These are phyloP conservation scores for Tribolium madens DNA, from an alignment of 1,140 invertebrate species.

Conservation along the genomic window DNA sequence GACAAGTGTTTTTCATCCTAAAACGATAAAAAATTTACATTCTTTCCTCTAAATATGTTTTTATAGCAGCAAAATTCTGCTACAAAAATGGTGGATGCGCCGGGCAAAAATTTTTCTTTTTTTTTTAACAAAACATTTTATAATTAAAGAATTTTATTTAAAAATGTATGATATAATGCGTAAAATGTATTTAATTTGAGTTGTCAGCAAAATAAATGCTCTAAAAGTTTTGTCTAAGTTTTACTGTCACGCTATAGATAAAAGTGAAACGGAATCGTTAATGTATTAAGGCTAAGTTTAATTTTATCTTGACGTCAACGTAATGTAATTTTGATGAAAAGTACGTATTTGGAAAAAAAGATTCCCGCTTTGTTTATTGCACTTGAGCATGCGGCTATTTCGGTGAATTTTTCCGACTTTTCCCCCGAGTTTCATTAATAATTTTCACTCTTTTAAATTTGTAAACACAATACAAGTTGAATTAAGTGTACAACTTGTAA, in stretches of 20 bases:
- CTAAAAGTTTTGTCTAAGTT: conserved; percentile 12
- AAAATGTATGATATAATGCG: conserved; percentile 2
- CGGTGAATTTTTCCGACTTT: neutral
- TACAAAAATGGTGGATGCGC: neutral
- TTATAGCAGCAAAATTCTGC: neutral
- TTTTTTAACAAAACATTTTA: too few relatives aligned
- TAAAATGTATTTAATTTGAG: conserved; percentile 3
- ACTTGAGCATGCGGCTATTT: neutral
- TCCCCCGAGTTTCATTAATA: conserved; percentile 16
- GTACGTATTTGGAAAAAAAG: neutral
- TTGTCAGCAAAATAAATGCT: conserved; percentile 9
- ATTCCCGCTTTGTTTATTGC: neutral
- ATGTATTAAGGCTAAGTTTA: conserved; percentile 26
- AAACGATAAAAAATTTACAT: neutral
- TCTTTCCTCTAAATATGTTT: neutral
- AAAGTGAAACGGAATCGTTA: conserved; percentile 25
- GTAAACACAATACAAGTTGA: conserved; percentile 10
- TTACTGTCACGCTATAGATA: conserved; percentile 12
- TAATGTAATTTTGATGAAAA: neutral
- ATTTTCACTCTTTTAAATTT: neutral
- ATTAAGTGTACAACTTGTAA: neutral
- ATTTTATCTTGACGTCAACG: conserved; percentile 14
- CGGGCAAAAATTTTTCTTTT: neutral
- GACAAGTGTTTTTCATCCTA: neutral
- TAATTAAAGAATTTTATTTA: too few relatives aligned